Base-by-base conservation (phyloP, 1,140 invertebrate genomes). In the Plutomurus gul region DNA sequence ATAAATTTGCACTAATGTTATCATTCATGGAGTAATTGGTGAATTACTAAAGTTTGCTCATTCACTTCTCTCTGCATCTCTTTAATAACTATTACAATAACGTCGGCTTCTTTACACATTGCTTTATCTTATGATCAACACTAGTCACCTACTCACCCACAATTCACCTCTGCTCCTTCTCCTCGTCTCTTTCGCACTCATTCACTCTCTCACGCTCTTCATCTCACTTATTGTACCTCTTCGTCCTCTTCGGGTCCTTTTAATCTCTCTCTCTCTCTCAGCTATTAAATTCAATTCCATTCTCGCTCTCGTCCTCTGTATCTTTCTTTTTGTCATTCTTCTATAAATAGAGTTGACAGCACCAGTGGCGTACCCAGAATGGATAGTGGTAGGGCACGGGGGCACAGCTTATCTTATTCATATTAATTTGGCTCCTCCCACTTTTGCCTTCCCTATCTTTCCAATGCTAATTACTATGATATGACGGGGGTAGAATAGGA, bases 21-120 rank as follows among this genome's bases (percentile, higher is more conserved):
- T 65, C 56, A 30, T 65, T 65, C 56, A 65, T 65, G 36, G 56
- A 65, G 56, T 65, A 65, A 65, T 65, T 65, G 56, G 56, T 30
- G 27, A 65, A 65, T 60, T 60, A 60, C 56, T 33, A 65, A 65
- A 65, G 27, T 65, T 65, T 65, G 11, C 27, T 33, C 56, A 65
- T 65, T 65, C 56, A 65, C 27, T 65, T 65, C 56, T 18, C 56
- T 65, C 30, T 65, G 30, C 36, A 65, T 18, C 56, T 65, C 30
- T 65, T 65, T 65, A 65, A 65, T 36, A 65, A 65, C 30, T 33
- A 27, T 65, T 33, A 65, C 27, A 65, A 65, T 65, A 30, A 30
- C 56, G 8, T 33, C 27, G 22, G 51, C 27, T 65, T 65, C 56
- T 27, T 25, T 65, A 33, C 36, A 65, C n/a, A 27, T 33, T 65